These are phyloP conservation scores for Phoxinus phoxinus DNA, from an alignment of 2,113 vertebrate species.

Conservation along the genomic window DNA sequence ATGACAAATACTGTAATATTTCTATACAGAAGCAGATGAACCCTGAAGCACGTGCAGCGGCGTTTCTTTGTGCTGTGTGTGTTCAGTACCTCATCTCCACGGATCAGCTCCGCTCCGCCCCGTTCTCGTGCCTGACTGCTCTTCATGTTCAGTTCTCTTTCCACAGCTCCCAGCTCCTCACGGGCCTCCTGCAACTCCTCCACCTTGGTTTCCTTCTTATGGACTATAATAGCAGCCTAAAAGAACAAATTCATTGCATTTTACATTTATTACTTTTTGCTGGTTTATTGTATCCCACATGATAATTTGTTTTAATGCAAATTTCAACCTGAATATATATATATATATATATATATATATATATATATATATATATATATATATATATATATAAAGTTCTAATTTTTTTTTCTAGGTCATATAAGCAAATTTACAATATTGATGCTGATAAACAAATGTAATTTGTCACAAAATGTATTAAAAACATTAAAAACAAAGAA, in stretches of 20 bases:
- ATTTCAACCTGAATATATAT: neutral
- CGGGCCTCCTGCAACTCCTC: constrained; percentile 92
- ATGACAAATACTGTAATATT: neutral
- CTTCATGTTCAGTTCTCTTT: constrained; percentile 83
- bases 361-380: no score
- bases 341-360: no score
- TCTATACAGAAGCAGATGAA: neutral
- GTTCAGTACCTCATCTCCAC: constrained; percentile 86
- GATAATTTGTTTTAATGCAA: neutral
- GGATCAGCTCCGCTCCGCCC: constrained; percentile 82
- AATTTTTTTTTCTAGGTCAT: neutral
- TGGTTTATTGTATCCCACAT: neutral
- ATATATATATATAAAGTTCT: no score
- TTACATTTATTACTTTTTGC: neutral
- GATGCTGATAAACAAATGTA: neutral
- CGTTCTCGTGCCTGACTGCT: constrained; percentile 77
- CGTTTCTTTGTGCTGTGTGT: neutral
- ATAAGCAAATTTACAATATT: neutral
- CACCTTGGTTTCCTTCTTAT: constrained; percentile 92
- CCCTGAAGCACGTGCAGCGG: neutral
- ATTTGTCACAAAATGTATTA: neutral
- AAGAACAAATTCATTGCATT: constrained; percentile 32
- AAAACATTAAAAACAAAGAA: neutral
- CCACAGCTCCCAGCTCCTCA: constrained; percentile 82
- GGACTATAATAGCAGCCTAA: constrained; percentile 91